Percentiles rank a stretch among this genome's conserved stretches.
These are phyloP conservation scores for Nyctibius grandis DNA, from an alignment of 2,797 vertebrate genomes.

Conservation along the genomic window DNA sequence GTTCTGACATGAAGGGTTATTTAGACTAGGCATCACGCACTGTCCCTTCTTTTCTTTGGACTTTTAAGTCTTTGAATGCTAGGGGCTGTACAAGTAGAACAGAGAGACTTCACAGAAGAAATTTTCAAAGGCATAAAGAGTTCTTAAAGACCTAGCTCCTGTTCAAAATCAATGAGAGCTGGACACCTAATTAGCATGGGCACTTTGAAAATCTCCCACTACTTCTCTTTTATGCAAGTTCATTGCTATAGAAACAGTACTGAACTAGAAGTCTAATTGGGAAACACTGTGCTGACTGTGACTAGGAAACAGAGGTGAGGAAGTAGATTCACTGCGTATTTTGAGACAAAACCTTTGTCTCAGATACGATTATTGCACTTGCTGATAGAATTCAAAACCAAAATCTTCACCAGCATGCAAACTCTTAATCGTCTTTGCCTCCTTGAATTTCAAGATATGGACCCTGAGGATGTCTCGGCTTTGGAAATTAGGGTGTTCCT, in stretches of 20 bases:
- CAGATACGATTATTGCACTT: not conserved
- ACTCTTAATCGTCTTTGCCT: not conserved
- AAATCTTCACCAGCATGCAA: not conserved
- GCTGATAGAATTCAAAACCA: not conserved
- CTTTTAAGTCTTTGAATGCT: not conserved
- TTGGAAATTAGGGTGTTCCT: not conserved
- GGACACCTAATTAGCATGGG: conserved; percentile 25
- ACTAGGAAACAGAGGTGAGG: not conserved
- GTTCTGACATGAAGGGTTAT: not conserved
- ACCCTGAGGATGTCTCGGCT: not conserved
- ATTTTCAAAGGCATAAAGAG: conserved; percentile 14
- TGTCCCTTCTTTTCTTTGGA: not conserved
- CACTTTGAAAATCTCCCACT: conserved; percentile 12
- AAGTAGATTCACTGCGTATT: not conserved
- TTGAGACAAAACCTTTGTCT: not conserved
- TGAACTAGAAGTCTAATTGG: conserved; percentile 9
- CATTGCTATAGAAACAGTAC: not conserved
- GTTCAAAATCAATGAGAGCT: conserved; percentile 10
- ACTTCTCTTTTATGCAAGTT: not conserved
- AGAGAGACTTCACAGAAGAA: not conserved
- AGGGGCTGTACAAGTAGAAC: not conserved
- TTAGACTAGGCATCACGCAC: not conserved
- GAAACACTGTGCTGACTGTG: not conserved
- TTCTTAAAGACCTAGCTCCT: not conserved
- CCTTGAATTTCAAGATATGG: not conserved